Evolutionary conservation across 2,113 vertebrate species (phyloP).

Genomic region (Microcebus ravelobensis): DNA sequence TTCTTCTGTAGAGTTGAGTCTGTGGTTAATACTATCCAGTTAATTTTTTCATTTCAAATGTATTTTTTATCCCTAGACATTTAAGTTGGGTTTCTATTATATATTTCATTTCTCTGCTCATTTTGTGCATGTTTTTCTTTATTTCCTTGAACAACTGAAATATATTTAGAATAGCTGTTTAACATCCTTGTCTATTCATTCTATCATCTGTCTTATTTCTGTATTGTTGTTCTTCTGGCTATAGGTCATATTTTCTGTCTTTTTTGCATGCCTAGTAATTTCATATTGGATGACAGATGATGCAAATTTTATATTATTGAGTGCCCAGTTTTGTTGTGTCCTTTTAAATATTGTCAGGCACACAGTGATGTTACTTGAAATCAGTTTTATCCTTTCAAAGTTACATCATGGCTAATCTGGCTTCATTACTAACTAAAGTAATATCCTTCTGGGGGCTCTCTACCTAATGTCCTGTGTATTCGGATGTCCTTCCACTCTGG

Average conservation of each 20-base stretch:
- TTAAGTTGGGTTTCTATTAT: not conserved
- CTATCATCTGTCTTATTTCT: not conserved
- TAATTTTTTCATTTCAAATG: not conserved
- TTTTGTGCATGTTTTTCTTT: not conserved
- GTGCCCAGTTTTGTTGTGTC: not conserved
- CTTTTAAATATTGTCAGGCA: not conserved
- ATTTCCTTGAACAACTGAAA: not conserved
- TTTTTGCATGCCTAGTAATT: not conserved
- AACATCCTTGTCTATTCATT: not conserved
- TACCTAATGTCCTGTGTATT: not conserved
- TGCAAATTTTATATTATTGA: not conserved
- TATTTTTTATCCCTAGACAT: not conserved
- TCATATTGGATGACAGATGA: not conserved
- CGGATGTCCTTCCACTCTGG: not conserved
- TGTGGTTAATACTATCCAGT: not conserved
- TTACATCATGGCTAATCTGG: not conserved
- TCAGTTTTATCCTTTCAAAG: not conserved
- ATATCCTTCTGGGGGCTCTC: not conserved
- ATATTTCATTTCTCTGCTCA: not conserved
- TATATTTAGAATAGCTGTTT: not conserved
- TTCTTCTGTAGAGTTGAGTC: not conserved
- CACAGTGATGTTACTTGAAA: not conserved
- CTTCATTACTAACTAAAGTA: not conserved
- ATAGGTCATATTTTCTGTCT: not conserved
- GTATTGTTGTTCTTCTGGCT: not conserved